Base-by-base conservation (phyloP, 2,797 vertebrate genomes). In the Hoplostethus atlanticus region DNA sequence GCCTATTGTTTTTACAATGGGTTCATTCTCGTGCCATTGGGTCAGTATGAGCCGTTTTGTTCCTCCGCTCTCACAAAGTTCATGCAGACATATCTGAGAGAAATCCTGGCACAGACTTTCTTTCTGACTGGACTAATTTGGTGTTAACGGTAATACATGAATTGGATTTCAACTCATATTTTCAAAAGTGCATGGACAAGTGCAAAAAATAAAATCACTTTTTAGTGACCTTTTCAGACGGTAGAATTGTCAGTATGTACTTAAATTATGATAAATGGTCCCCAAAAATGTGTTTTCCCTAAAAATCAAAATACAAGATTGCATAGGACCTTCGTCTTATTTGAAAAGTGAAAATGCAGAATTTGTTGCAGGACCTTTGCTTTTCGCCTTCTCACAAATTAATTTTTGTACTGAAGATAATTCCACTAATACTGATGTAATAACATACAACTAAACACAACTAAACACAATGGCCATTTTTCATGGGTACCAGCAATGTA, bases 1-100 rank as follows among this genome's bases (percentile, higher is more conserved):
- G 71, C 57, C 36, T 5, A 42, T 15, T 60, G 7, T 59, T 54
- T 28, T 74, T 9, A 60, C 51, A 74, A 52, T 21, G 44, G n/a
- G 46, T 84, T 71, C 1, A 68, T 11, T 66, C 36, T 63, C 55
- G 15, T 63, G 57, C 52, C 52, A 65, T 40, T 42, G 46, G 12
- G 31, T 78, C 64, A 67, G n/a, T 38, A 36, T 48, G 36, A 42
- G 13, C 10, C 5, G n/a, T 17, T 28, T 31, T 54, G 52, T 54
- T 28, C 13, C 25, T 30, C 52, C 28, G 21, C 17, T 53, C 51
- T 28, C 10, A 53, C 9, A 54, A 1, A 11, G 31, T 56, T 56
- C 8, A 56, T 17, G 30, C 3, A 13, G 9, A 30, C 40, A 59
- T 25, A 69, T 54, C 52, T 54, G 52, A 54, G 12, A 21, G 52